Base-by-base conservation (phyloP, 2,888 invertebrate genomes). In the Monoplex corrugatus region DNA sequence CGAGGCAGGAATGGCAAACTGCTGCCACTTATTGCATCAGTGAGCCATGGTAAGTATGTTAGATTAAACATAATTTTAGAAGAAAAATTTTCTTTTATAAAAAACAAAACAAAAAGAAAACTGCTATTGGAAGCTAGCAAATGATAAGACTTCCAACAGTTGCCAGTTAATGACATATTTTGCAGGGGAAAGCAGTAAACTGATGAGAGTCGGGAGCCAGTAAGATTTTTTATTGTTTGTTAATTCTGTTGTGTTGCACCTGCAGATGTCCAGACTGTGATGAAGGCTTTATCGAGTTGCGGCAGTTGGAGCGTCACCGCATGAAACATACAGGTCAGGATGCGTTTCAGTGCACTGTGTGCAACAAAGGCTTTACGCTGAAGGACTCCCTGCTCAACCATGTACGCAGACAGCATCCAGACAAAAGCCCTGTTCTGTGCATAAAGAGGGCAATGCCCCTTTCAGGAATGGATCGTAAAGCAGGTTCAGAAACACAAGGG, bases 251-350 rank as follows among this genome's bases (percentile, higher is more conserved):
- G 2, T 5, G 5, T 38, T 80, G 43, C 8, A 5, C 2, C 63
- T 68, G 10, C 86, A 86, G 86, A 43, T 91, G 91, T 32, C 80
- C 86, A 1, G 84, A 88, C 3, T 91, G 91, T 68, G 75, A 75
- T 13, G 90, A 90, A n/a, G 68, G 89, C 28, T 91, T 91, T 83
- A 63, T 90, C 75, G 91, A 91, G 72, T 87, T 89, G 13, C 78
- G 91, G 5, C 89, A 91, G 78, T 89, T 91, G 32, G 44, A 88
- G 89, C 94, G 96, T 38, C 96, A 96, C 90, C 95, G 95, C 90
- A 93, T 96, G 45, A 95, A 95, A 40, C 96, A 96, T 91, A 96
- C 96, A 16, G 96, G 96, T 19, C 94, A 95, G 83, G 95, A 96
- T 89, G 95, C 95, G 1, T 96, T 96, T 89, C 95, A 93, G 44